Evolutionary conservation across 2,113 vertebrate genomes (phyloP), one percentile per base, ranked within the genome.

Genomic region (Erinaceus europaeus): DNA sequence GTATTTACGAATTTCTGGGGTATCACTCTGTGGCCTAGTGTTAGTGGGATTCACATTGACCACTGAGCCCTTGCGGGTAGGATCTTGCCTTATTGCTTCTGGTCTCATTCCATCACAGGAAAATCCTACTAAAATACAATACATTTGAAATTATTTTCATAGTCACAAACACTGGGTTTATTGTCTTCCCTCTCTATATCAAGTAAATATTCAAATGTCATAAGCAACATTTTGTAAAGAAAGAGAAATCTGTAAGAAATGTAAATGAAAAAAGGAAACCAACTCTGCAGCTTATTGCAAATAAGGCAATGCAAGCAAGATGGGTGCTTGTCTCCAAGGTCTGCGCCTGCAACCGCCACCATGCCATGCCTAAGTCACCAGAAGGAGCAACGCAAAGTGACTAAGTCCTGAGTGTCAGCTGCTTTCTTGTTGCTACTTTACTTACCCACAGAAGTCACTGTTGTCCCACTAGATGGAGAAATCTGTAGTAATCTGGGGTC

Each of bases 1-100:
- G 97, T 99, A 99, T 95, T 99, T 99, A 94, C 99, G 98, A 76
- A 99, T 99, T 96, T 99, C 99, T 0, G 99, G 99, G 2, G 99
- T 99, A 95, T 99, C 99, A 6, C 99, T 99, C 97, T 99, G 99
- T 29, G 99, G 99, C n/a, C 99, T 97, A 0, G 99, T 99, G 79
- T 99, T 99, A 1, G 99, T 99, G 4, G 99, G 99, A 92, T 99
- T 99, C 80, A 99, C 99, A 92, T 99, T 99, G 94, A 99, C 99
- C 94, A 99, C 99, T 0, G 99, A 99, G 95, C 98, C 99, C 75
- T 99, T 99, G 77, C 99, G 96, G 0, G 99, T 99, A 2, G 98
- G 98, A 96, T 99, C 99, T 87, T 98, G 98, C 92, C 99, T 98
- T 97, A 99, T 97, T 27, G 98, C 98, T 95, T 99, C 99, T 0